Evolutionary conservation across 2,113 vertebrate species (phyloP), one percentile per base, ranked within the genome.

Genomic region (Dicentrarchus labrax): DNA sequence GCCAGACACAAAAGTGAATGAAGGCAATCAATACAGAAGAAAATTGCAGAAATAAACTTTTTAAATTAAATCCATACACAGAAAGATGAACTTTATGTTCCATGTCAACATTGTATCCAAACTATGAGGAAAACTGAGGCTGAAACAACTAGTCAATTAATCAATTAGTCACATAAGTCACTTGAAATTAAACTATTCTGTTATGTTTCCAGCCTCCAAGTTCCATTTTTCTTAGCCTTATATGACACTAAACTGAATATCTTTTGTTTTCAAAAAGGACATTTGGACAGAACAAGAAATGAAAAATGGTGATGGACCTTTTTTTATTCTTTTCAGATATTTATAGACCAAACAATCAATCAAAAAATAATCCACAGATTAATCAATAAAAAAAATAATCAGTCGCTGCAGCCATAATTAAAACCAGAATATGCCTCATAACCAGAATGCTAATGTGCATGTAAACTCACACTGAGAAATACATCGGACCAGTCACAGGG

Each of bases 381-480:
- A 8, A 71, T 57, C 41, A 8, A 41, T 45, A 5, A 16, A n/a
- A 22, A 19, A 78, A 56, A 54, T 56, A 66, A 80, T 17, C 4
- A 77, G 21, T 30, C 22, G 51, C 5, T 47, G 43, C 53, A 57
- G 53, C 24, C 10, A 4, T 8, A 75, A 45, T 75, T 39, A 53
- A 15, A 82, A 68, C 6, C 30, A 71, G 72, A n/a, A 59, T 70
- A 41, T 4, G 19, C 56, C 47, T 72, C 8, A 60, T 50, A 30
- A 82, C 39, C 13, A 24, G 38, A 38, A 74, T 12, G 41, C 54
- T 76, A 48, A 84, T 66, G 45, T n/a, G 16, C 54, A 51, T 41
- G 51, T 51, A 38, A 65, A 61, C 30, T 17, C 50, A 45, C 41
- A 6, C 30, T 69, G 83, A 83, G 39, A 83, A 68, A 78, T 47